Base-by-base conservation (phyloP, 2,797 vertebrate species). In the Aphelocoma californica region DNA sequence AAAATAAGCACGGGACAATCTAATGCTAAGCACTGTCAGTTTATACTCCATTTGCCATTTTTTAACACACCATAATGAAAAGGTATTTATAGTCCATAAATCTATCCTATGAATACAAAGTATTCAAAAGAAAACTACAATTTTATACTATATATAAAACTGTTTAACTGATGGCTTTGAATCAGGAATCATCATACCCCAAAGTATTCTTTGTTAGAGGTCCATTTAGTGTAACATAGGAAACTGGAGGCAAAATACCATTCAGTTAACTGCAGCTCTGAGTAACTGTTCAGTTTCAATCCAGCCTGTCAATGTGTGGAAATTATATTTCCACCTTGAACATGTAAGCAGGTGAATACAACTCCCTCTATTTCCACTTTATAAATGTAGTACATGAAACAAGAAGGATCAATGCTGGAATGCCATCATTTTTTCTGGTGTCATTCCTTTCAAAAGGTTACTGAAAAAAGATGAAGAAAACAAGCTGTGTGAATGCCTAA, bases 1-100 rank as follows among this genome's bases (percentile, higher is more conserved):
- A 92, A 96, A 92, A 87, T 89, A 94, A 92, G 89, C 75, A 91
- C 32, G 53, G 45, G 29, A 90, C 45, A 88, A 75, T 61, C 29
- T 86, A 93, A 70, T 50, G 64, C 45, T 95, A 81, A 86, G 62
- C n/a, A 72, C 61, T 91, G 58, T 56, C 83, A 72, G 62, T 19
- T 86, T 83, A 48, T 69, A 71, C 40, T 91, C 32, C 13, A 82
- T 51, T 86, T 93, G 31, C 73, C 74, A 88, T 92, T 94, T 90
- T 88, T 84, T 79, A 94, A 69, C 14, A 34, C 12, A 67, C 40
- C 21, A 47, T 77, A 85, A 91, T 40, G 53, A 92, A 93, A 87
- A 89, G 4, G 4, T 61, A 89, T 93, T 92, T 94, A 80, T 60
- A 48, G 38, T 45, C 66, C 21, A 64, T 73, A 95, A 88, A 82